A percentile compares a stretch with the other conserved stretches of the same genome.
Evolutionary conservation across 2,888 invertebrate species (phyloP).

Genomic region (Netelia virgata): DNA sequence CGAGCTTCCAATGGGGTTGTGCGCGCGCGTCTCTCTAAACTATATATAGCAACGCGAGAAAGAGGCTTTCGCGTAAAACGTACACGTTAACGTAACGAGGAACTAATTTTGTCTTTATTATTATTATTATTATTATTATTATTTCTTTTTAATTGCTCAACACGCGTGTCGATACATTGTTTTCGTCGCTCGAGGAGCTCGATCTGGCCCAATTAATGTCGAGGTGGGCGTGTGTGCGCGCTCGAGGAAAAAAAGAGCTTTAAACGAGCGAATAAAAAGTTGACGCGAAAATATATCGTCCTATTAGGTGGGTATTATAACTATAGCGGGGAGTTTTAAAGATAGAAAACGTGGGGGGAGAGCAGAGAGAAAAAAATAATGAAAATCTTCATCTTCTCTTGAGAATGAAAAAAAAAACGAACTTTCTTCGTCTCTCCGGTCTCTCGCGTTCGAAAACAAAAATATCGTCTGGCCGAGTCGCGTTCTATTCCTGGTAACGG

Average conservation of each 20-base stretch:
- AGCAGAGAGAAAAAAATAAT: slow-evolving; percentile 1
- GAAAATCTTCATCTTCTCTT: slow-evolving; percentile 9
- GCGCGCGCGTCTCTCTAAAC: slow-evolving; percentile 53
- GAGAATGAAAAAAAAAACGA: slow-evolving; percentile 47
- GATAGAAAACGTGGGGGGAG: neutral
- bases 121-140: neutral
- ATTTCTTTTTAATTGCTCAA: neutral
- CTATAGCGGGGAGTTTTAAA: neutral
- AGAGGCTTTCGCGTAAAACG: slow-evolving; percentile 34
- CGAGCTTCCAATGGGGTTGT: slow-evolving; percentile 46
- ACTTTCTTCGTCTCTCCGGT: slow-evolving; percentile 11
- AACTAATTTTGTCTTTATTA: neutral
- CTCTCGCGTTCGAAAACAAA: slow-evolving; percentile 59
- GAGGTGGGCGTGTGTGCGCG: slow-evolving; percentile 2
- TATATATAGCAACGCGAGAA: slow-evolving; percentile 42
- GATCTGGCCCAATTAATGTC: slow-evolving; percentile 49
- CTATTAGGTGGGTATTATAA: slow-evolving; percentile 46
- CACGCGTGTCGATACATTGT: too few species aligned
- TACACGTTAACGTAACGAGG: slow-evolving; percentile 26
- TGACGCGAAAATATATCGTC: slow-evolving; percentile 38
- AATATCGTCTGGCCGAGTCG: slow-evolving; percentile 66
- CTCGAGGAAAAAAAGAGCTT: slow-evolving; percentile 8
- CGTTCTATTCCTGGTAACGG: slow-evolving; percentile 65
- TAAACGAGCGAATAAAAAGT: slow-evolving; percentile 57
- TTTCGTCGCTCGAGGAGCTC: too few species aligned